These are phyloP conservation scores for Phorcus lineatus DNA, from an alignment of 2,888 invertebrate genomes.

Conservation along the genomic window DNA sequence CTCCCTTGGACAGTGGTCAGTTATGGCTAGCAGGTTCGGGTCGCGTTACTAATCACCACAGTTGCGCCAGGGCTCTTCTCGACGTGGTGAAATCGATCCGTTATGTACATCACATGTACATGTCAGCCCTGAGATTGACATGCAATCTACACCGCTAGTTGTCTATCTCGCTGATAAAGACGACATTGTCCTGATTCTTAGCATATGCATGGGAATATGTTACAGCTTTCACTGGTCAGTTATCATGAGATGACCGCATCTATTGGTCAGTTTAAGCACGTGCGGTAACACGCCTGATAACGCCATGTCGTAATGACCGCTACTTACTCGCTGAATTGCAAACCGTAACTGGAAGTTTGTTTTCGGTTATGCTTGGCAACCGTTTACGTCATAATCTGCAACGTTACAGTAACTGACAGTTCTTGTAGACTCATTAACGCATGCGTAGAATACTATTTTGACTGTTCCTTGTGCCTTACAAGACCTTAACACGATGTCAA, in stretches of 20 bases:
- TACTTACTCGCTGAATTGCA: no score
- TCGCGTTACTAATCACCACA: not conserved
- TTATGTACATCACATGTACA: conserved; percentile 13
- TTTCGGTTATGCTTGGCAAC: no score
- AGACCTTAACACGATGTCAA: no score
- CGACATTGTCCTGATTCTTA: not conserved
- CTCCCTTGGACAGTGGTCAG: not conserved
- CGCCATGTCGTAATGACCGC: no score
- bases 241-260: not conserved
- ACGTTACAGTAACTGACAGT: no score
- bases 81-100: not conserved
- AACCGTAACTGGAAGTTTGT: no score
- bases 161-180: not conserved
- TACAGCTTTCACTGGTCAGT: not conserved
- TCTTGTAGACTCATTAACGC: no score
- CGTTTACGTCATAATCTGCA: no score
- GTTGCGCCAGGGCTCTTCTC: not conserved
- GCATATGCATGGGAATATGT: not conserved
- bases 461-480: no score
- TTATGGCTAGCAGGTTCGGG: not conserved
- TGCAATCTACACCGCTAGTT: not conserved
- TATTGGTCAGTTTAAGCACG: no score
- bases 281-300: no score
- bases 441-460: no score
- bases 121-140: not conserved